Conservation (phyloP, 2,113 vertebrate genomes). For the Vireo altiloquus region DNA sequence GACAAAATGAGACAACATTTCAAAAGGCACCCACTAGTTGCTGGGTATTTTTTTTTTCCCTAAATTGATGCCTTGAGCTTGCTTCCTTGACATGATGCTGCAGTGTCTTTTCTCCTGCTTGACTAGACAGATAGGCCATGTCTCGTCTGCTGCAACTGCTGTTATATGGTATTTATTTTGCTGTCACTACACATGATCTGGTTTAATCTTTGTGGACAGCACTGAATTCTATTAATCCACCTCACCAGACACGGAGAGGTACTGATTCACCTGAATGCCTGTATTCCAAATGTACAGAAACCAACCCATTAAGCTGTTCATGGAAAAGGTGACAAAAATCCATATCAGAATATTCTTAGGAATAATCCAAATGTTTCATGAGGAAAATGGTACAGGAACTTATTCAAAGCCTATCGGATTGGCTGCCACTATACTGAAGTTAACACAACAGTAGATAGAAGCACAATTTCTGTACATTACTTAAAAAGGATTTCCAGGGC, state of each 20-base stretch:
- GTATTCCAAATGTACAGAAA: neutral
- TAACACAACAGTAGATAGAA: neutral
- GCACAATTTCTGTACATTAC: neutral
- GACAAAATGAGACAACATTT: neutral
- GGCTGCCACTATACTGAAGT: neutral
- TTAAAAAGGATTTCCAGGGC: neutral
- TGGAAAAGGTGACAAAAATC: neutral
- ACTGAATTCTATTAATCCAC: constrained; percentile 24
- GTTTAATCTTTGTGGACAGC: constrained; percentile 12
- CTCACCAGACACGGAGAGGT: neutral
- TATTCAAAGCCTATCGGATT: neutral
- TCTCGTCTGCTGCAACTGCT: neutral
- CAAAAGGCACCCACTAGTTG: neutral
- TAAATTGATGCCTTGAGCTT: neutral
- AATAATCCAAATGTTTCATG: neutral
- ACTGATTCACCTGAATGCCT: constrained; percentile 2
- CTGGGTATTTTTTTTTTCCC: neutral
- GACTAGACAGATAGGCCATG: constrained; percentile 2
- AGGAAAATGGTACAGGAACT: neutral
- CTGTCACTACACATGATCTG: constrained; percentile 15
- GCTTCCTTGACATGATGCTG: neutral
- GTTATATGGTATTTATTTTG: constrained; percentile 27
- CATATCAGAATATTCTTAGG: neutral
- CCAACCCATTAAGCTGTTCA: neutral
- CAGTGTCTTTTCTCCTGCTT: constrained; percentile 34